These are phyloP conservation scores for Megathymus violae DNA, from an alignment of 1,140 invertebrate species.

Conservation along the genomic window DNA sequence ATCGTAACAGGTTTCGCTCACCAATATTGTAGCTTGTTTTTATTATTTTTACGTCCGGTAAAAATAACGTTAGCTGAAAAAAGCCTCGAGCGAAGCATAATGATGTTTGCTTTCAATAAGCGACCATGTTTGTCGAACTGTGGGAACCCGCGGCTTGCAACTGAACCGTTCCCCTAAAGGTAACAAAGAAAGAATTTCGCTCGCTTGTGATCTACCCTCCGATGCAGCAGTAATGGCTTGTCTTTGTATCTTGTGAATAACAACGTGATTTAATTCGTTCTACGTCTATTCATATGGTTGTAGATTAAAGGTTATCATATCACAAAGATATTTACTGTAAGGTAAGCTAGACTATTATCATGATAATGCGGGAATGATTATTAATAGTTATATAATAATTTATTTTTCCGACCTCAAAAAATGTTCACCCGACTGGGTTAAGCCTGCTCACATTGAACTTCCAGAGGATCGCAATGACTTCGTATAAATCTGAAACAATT, in stretches of 20 bases:
- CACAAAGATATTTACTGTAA: not conserved
- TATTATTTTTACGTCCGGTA: conserved; percentile 1
- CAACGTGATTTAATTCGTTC: not conserved
- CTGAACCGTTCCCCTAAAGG: conserved; percentile 6
- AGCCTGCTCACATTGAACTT: too few relatives aligned
- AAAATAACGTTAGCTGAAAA: conserved; percentile 29
- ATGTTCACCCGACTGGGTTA: too few relatives aligned
- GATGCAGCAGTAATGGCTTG: conserved; percentile 2
- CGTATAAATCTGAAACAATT: too few relatives aligned
- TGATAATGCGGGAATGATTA: not conserved
- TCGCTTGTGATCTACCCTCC: conserved; percentile 5
- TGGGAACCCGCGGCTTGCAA: conserved; percentile 26
- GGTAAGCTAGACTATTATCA: not conserved
- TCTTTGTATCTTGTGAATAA: not conserved
- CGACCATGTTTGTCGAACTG: conserved; percentile 37
- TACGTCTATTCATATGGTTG: not conserved
- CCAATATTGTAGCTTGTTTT: conserved; percentile 3
- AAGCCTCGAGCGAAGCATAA: conserved; percentile 40
- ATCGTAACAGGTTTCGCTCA: not conserved
- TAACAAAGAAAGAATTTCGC: conserved; percentile 27
- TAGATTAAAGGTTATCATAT: not conserved
- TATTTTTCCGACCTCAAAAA: too few relatives aligned
- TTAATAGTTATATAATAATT: too few relatives aligned
- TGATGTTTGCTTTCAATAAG: conserved; percentile 58
- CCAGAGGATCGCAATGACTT: too few relatives aligned